A percentile compares a stretch with the other conserved stretches of the same genome.
These are phyloP conservation scores for Drosophila siamana DNA, from an alignment of 2,888 invertebrate species.

Conservation along the genomic window DNA sequence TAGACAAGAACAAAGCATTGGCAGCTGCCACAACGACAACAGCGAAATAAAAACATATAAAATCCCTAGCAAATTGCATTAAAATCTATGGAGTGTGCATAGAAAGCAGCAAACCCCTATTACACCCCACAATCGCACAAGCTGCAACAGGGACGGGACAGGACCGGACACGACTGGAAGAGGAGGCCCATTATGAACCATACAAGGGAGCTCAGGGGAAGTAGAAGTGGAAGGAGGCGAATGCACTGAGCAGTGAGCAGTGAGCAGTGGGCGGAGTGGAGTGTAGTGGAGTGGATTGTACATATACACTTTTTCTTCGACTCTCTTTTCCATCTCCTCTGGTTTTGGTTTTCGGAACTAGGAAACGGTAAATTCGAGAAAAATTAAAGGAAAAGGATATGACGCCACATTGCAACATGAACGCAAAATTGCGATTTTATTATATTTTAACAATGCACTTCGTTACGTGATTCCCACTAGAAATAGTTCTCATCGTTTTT, in stretches of 20 bases:
- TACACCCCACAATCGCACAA: background rate
- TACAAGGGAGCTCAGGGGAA: conserved; percentile 42
- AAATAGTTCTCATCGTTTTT: conserved; percentile 59
- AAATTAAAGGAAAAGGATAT: conserved; percentile 82
- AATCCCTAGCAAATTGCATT: conserved; percentile 78
- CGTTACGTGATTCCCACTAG: conserved; percentile 82
- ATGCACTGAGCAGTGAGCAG: conserved; percentile 25
- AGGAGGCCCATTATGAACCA: conserved; percentile 61
- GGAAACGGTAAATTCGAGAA: conserved; percentile 81
- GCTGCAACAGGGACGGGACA: background rate
- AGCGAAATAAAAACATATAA: conserved; percentile 74
- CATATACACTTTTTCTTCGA: background rate
- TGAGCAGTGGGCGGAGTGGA: conserved; percentile 7
- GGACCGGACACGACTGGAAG: conserved; percentile 2
- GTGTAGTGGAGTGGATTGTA: background rate
- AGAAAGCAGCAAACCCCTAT: conserved; percentile 50
- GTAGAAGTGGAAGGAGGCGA: conserved; percentile 18
- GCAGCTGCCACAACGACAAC: conserved; percentile 80
- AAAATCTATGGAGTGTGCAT: conserved; percentile 82
- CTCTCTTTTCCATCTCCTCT: background rate
- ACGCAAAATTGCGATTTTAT: conserved; percentile 81
- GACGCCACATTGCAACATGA: conserved; percentile 81
- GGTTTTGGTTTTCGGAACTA: conserved; percentile 75
- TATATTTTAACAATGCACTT: conserved; percentile 81
- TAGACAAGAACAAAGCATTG: conserved; percentile 77